These are phyloP conservation scores for Artibeus lituratus DNA, from an alignment of 2,797 vertebrate genomes.

Conservation along the genomic window DNA sequence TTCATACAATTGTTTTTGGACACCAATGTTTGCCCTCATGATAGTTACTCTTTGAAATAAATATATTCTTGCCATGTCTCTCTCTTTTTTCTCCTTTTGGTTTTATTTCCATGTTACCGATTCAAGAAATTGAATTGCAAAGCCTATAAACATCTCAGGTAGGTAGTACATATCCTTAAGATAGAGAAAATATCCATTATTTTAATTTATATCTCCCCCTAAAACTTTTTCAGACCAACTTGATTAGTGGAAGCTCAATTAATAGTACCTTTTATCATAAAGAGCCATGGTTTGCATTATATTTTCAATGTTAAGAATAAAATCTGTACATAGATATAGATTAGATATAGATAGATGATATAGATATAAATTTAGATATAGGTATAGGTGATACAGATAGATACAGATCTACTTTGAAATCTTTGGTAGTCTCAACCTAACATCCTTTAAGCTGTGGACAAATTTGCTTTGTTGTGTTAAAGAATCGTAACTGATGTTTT, in stretches of 20 bases:
- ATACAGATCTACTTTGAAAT: background rate
- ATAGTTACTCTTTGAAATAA: background rate
- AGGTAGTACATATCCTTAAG: background rate
- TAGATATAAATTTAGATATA: no score
- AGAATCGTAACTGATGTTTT: conserved; percentile 32
- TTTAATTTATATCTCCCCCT: background rate
- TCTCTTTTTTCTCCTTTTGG: background rate
- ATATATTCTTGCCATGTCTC: background rate
- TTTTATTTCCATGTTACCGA: background rate
- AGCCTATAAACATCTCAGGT: background rate
- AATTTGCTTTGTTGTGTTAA: conserved; percentile 8
- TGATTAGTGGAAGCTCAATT: background rate
- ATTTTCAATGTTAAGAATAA: background rate
- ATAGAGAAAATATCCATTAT: background rate
- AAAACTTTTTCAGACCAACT: conserved; percentile 13
- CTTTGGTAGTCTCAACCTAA: background rate
- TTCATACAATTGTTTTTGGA: background rate
- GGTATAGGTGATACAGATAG: background rate
- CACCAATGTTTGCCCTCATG: background rate
- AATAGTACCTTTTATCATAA: background rate
- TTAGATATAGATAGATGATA: no score
- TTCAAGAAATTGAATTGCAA: conserved; percentile 32
- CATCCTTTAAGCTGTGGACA: background rate
- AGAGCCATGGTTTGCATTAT: background rate
- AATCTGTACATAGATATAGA: background rate